phyloP scores from a whole-genome alignment of 2,113 vertebrate species.

The Poecilia latipinna region DNA sequence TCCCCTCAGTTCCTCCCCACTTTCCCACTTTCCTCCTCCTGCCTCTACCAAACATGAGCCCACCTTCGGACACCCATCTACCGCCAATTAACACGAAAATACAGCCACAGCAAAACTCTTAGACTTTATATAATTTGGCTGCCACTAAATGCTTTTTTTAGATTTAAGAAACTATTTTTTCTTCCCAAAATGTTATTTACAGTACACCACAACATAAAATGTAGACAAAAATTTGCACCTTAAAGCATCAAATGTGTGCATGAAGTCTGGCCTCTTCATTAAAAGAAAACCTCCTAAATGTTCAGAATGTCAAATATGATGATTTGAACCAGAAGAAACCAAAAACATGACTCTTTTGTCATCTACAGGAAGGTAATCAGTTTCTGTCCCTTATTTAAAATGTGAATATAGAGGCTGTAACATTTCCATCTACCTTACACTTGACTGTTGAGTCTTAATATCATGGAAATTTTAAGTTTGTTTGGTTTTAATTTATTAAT shows the following conservation, averaged over 20 bases:
- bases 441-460: no score
- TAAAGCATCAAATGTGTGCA: background rate
- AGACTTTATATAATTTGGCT: slow-evolving; percentile 4
- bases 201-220: background rate
- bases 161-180: background rate
- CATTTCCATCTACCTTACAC: no score
- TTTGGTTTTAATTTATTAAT: no score
- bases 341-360: background rate
- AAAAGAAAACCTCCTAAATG: background rate
- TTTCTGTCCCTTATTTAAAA: no score
- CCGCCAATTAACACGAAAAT: background rate
- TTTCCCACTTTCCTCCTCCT: slow-evolving; percentile 29
- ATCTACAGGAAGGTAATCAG: no score
- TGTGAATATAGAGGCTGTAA: no score
- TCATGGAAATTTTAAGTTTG: no score
- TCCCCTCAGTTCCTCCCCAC: slow-evolving; percentile 47
- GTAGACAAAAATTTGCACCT: background rate
- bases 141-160: background rate
- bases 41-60: slow-evolving; percentile 28
- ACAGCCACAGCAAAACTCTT: slow-evolving; percentile 1
- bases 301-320: background rate
- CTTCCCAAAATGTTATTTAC: no score
- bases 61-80: background rate
- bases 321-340: background rate
- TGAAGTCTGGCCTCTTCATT: background rate